Evolutionary conservation across 2,888 invertebrate genomes (phyloP).

Genomic region (Sinodicranocentrus sp.): DNA sequence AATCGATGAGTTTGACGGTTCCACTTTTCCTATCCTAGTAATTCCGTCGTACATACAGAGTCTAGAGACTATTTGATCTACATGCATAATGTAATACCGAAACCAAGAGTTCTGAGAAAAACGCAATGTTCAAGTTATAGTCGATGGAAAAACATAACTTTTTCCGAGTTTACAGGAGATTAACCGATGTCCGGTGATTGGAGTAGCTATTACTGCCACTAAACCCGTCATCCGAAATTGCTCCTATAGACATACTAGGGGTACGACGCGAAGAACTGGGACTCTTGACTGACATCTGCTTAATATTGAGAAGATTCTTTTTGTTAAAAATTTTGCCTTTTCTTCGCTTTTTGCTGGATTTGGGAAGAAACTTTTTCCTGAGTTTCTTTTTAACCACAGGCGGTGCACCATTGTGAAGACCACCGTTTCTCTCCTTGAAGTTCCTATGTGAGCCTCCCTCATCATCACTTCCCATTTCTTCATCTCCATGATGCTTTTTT

Average conservation of each 20-base stretch:
- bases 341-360: slow-evolving; percentile 74
- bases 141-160: not conserved
- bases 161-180: slow-evolving; percentile 43
- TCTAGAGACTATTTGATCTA: not conserved
- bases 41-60: not conserved
- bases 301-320: slow-evolving; percentile 72
- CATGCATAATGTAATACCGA: not conserved
- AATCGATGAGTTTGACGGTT: not conserved
- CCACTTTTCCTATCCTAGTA: not conserved
- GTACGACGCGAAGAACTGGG: slow-evolving; percentile 72
- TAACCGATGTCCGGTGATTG: slow-evolving; percentile 57
- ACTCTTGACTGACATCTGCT: slow-evolving; percentile 73
- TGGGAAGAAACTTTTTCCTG: slow-evolving; percentile 76
- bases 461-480: slow-evolving; percentile 65
- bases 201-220: slow-evolving; percentile 37
- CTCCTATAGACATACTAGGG: slow-evolving; percentile 73
- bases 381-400: slow-evolving; percentile 75
- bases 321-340: slow-evolving; percentile 75
- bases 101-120: not conserved
- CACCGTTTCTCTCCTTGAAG: slow-evolving; percentile 50
- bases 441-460: slow-evolving; percentile 48
- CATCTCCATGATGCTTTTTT: slow-evolving; percentile 57
- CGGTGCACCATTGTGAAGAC: slow-evolving; percentile 70
- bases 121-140: not conserved
- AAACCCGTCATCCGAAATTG: slow-evolving; percentile 66